Evolutionary conservation across 2,113 vertebrate species (phyloP), one percentile per base, ranked within the genome.

Genomic region (Ictidomys tridecemlineatus): DNA sequence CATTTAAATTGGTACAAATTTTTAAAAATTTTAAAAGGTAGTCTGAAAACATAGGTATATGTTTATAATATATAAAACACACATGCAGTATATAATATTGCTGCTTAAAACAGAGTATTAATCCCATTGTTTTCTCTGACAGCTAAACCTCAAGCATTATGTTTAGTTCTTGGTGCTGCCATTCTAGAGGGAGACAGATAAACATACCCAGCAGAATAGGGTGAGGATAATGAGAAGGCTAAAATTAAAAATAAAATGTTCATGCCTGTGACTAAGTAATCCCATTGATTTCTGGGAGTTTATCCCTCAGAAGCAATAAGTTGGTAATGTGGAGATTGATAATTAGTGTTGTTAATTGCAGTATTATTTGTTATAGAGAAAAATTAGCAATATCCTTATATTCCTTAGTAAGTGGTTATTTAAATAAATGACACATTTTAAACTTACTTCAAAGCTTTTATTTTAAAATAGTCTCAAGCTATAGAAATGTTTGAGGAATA

Each of bases 391-490:
- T 3, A 42, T 45, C 58, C n/a, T 94, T 24, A 92, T 13, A 61
- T 45, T 58, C 53, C 5, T 87, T 93, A 93, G 28, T 39, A 86
- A 84, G 32, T 34, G 28, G 73, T 78, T 58, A 58, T 58, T 58
- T 63, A 45, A 30, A 85, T 92, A 93, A 67, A 79, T 37, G 42
- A 34, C 9, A 87, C 17, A 87, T 48, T 88, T 95, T 74, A 8
- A 86, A 91, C 51, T 53, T 84, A 69, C 70, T 92, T 69, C 9
- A 45, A 61, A 42, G 1, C 12, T 63, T 91, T 72, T 91, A 72
- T 93, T 96, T 94, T 85, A 85, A 85, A 95, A 69, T 2, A 67
- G 22, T 91, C 18, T 67, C 22, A 91, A 72, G 20, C n/a, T 39
- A 42, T 22, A 85, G 53, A 77, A 45, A 22, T 53, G 22, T 69